Base-by-base conservation (phyloP, 2,113 vertebrate species). In the Perca fluviatilis region DNA sequence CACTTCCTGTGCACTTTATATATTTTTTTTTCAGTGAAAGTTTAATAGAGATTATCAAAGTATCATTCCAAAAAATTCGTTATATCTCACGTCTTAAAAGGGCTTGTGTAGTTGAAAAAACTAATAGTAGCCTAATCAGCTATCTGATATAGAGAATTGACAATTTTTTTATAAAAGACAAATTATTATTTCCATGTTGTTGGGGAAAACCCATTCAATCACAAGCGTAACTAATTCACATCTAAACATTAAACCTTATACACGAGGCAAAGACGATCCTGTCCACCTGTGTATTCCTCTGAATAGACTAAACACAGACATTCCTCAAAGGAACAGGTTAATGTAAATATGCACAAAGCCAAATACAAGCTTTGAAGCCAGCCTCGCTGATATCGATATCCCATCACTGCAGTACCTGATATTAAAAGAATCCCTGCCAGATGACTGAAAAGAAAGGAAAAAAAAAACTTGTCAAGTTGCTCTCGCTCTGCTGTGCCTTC, bases 341-440 rank as follows among this genome's bases (percentile, higher is more conserved):
- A 81, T 73, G 68, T 77, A 68, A 85, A 86, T 81, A 68, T 43
- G 51, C 71, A 69, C 65, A 68, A 68, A 65, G 75, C 86, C 83
- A 90, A 81, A 81, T 23, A 18, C 18, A 43, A 64, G 69, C 79
- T 89, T 85, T 89, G 85, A 89, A 90, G 81, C 73, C 49, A 36
- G 70, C 9, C 77, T 54, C 13, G 36, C 46, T 80, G 88, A 89
- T 88, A 87, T 82, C n/a, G 85, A 90, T 88, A 88, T 83, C 66
- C 61, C 76, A 64, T 89, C 82, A 68, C 57, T 65, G 50, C 77
- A 72, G 86, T 72, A 86, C 87, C 80, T 92, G 90, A 89, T 85
- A 89, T 86, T 89, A 88, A 89, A 75, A 80, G 51, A 74, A 80
- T 83, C 74, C 40, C 43, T 86, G 87, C 82, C 87, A 93, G 78